Evolutionary conservation across 2,888 invertebrate genomes (phyloP).

Genomic region (Sturmia bella): DNA sequence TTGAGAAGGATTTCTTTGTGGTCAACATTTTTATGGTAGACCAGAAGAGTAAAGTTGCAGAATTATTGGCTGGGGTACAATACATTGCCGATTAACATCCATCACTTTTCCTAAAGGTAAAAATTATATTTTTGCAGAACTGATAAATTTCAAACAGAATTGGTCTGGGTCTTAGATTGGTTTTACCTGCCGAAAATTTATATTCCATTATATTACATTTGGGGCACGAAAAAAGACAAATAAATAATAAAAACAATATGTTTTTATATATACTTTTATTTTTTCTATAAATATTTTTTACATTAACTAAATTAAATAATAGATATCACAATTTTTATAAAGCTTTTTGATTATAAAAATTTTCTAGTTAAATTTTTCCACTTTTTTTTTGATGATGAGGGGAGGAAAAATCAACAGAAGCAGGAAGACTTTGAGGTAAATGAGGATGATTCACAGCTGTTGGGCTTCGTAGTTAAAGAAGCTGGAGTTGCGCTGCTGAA

Average conservation of each 20-base stretch:
- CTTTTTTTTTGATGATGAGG: background rate
- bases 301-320: constrained; percentile 51
- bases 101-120: too few species aligned
- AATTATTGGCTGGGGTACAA: too few species aligned
- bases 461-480: constrained; percentile 51
- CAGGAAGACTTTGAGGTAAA: constrained; percentile 46
- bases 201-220: too few species aligned
- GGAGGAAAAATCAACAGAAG: constrained; percentile 50
- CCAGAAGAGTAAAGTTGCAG: too few species aligned
- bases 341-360: constrained; percentile 41
- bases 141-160: too few species aligned
- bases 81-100: too few species aligned
- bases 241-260: constrained; percentile 11
- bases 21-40: too few species aligned
- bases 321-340: constrained; percentile 71
- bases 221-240: too few species aligned
- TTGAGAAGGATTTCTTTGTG: too few species aligned
- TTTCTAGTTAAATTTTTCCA: constrained; percentile 48
- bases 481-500: constrained; percentile 43
- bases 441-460: constrained; percentile 17
- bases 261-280: constrained; percentile 42
- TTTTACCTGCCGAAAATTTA: too few species aligned
- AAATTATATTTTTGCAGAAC: too few species aligned
- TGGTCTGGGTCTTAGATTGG: too few species aligned
- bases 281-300: constrained; percentile 10